Conservation (phyloP, 1,140 invertebrate genomes). For the Solenopsis invicta region DNA sequence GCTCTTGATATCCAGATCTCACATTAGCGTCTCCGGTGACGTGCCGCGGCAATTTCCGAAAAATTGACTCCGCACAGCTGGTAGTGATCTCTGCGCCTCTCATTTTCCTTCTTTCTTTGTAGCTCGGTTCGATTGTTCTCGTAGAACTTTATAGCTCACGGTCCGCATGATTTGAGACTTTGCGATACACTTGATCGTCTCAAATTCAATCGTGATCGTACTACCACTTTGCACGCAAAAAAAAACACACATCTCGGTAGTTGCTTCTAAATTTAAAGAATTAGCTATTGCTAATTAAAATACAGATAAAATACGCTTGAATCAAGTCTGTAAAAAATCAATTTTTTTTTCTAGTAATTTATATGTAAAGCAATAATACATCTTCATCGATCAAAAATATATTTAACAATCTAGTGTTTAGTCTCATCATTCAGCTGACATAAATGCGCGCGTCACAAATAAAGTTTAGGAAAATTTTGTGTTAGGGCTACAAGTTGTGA, state of each 20-base stretch:
- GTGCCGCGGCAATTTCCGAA: constrained; percentile 48
- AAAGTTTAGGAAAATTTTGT: not conserved
- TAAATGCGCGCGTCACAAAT: constrained; percentile 1
- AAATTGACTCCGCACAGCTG: constrained; percentile 80
- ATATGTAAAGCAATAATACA: not conserved
- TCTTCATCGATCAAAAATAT: not conserved
- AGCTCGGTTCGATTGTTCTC: not conserved
- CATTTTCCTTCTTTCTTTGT: not conserved
- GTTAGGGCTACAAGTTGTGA: constrained; percentile 25
- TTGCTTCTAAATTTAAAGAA: not conserved
- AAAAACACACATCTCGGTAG: not conserved
- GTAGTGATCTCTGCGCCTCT: constrained; percentile 69
- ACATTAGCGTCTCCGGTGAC: constrained; percentile 75
- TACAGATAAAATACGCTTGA: not conserved
- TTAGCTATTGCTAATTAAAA: not conserved
- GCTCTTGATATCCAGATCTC: constrained; percentile 73
- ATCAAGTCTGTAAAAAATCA: not conserved
- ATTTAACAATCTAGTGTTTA: not conserved
- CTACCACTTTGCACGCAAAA: not conserved
- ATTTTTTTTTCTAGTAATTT: not conserved
- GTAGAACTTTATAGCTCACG: not conserved
- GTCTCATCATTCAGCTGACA: not conserved
- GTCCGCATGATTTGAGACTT: constrained; percentile 30
- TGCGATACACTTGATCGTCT: not conserved
- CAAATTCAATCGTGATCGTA: not conserved